Percentiles rank a stretch among this genome's conserved stretches.
These are phyloP conservation scores for Mylabris sibirica DNA, from an alignment of 2,888 invertebrate genomes.

Conservation along the genomic window DNA sequence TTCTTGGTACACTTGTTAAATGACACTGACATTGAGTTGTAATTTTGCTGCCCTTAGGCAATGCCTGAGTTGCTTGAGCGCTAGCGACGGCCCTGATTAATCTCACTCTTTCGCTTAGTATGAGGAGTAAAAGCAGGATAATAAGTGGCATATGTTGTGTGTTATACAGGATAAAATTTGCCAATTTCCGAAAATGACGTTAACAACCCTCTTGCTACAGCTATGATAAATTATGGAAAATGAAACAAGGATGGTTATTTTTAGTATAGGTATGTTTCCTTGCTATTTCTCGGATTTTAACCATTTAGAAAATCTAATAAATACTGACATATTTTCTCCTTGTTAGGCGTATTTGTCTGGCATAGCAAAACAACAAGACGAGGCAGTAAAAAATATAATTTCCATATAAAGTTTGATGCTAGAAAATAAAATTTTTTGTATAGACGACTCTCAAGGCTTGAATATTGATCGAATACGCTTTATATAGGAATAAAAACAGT, in stretches of 20 bases:
- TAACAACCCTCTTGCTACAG: not conserved
- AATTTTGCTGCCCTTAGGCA: too few relatives aligned
- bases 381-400: not conserved
- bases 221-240: not conserved
- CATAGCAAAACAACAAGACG: not conserved
- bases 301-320: not conserved
- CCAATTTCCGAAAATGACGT: not conserved
- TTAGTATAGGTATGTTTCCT: not conserved
- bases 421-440: not conserved
- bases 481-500: not conserved
- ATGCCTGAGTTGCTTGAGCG: too few relatives aligned
- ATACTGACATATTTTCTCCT: not conserved
- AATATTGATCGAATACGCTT: not conserved
- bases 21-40: too few relatives aligned
- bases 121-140: too few relatives aligned
- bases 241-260: not conserved
- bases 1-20: too few relatives aligned
- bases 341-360: not conserved
- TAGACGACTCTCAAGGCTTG: not conserved
- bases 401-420: not conserved
- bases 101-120: too few relatives aligned
- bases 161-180: not conserved
- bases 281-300: not conserved
- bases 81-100: too few relatives aligned
- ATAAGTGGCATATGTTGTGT: not conserved